A percentile compares a stretch with the other conserved stretches of the same genome.
Conservation (phyloP, 2,888 invertebrate genomes). For the Aspidiotus rigidus region DNA sequence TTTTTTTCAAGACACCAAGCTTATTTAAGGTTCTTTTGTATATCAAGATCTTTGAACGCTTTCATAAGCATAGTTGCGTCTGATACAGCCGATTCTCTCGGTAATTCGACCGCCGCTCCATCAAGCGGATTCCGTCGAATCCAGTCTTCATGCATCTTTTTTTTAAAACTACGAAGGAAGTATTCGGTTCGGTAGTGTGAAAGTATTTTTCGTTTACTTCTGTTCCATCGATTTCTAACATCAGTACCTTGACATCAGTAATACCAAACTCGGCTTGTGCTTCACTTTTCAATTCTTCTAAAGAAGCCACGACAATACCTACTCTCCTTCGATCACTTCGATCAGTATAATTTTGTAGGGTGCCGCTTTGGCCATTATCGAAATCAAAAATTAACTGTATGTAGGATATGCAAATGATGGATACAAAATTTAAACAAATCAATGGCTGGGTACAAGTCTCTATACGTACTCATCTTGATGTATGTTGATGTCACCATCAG, state of each 20-base stretch:
- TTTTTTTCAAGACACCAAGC: too few relatives aligned
- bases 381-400: too few relatives aligned
- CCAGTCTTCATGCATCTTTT: background rate
- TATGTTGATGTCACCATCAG: too few relatives aligned
- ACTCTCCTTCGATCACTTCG: background rate
- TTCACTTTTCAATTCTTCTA: background rate
- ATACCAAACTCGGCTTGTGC: conserved; percentile 1
- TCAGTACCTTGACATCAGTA: conserved; percentile 2
- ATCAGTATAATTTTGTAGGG: too few relatives aligned
- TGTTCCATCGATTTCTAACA: background rate
- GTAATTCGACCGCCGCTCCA: background rate
- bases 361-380: too few relatives aligned
- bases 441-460: too few relatives aligned
- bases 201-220: background rate
- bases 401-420: too few relatives aligned
- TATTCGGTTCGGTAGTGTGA: background rate
- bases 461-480: too few relatives aligned
- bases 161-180: background rate
- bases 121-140: conserved; percentile 2
- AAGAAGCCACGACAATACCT: background rate
- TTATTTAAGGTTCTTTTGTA: too few relatives aligned
- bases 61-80: too few relatives aligned
- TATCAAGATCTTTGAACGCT: too few relatives aligned
- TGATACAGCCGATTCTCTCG: background rate
- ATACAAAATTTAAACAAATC: too few relatives aligned